phyloP scores from a whole-genome alignment of 2,797 vertebrate species.

The Rhinoraja longicauda region DNA sequence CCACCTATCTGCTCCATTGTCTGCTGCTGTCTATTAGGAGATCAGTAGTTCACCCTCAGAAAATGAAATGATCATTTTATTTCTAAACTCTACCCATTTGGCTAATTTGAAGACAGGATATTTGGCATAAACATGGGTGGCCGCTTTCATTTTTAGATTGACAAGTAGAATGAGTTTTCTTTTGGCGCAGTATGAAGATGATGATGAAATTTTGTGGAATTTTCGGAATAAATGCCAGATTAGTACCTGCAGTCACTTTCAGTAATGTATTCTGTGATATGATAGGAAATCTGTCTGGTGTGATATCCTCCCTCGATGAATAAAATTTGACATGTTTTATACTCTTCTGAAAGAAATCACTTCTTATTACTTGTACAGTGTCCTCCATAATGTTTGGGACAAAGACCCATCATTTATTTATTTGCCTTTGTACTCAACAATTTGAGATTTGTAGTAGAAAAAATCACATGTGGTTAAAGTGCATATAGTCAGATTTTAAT shows the following conservation, averaged over 20 bases:
- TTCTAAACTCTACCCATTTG: too few relatives aligned
- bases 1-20: too few relatives aligned
- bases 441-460: too few relatives aligned
- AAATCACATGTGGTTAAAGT: too few relatives aligned
- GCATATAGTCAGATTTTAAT: too few relatives aligned
- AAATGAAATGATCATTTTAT: too few relatives aligned
- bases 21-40: too few relatives aligned
- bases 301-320: not conserved
- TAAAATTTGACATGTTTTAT: conserved; percentile 23
- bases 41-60: too few relatives aligned
- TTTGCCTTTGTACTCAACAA: too few relatives aligned
- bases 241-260: not conserved
- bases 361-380: conserved; percentile 14
- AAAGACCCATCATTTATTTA: too few relatives aligned
- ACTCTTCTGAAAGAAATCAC: not conserved
- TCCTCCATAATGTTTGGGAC: too few relatives aligned
- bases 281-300: not conserved
- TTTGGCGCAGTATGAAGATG: not conserved
- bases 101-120: not conserved
- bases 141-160: not conserved
- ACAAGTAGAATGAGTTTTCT: not conserved
- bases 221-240: not conserved
- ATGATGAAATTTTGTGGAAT: too few relatives aligned
- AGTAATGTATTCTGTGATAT: not conserved
- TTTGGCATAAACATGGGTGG: not conserved